Evolutionary conservation across 1,140 invertebrate species (phyloP).

Genomic region (Lucilia cuprina): DNA sequence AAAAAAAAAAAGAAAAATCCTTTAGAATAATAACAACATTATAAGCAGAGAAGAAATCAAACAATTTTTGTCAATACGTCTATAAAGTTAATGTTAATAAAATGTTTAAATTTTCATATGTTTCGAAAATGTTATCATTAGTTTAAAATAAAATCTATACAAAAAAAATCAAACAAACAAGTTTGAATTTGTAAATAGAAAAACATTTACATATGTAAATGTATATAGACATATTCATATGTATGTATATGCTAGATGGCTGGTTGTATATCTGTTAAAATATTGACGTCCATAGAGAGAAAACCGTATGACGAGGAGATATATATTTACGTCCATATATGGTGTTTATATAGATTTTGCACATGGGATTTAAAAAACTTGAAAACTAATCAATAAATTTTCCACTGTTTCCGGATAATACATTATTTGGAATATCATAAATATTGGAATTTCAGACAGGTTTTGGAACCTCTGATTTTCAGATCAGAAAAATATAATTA

Average conservation of each 20-base stretch:
- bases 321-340: neutral
- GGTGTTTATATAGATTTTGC: neutral
- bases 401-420: too few species aligned
- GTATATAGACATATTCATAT: too few species aligned
- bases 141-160: neutral
- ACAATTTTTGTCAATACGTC: neutral
- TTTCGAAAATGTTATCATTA: neutral
- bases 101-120: constrained; percentile 1
- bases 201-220: neutral
- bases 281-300: neutral
- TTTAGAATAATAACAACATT: neutral
- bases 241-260: neutral
- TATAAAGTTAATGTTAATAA: neutral
- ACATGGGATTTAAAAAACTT: neutral
- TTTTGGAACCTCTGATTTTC: too few species aligned
- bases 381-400: too few species aligned
- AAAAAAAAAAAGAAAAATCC: neutral
- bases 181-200: neutral
- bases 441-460: too few species aligned
- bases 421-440: too few species aligned
- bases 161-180: neutral
- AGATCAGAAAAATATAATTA: too few species aligned
- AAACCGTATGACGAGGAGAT: neutral
- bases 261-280: neutral
- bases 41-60: neutral